Conservation (phyloP, 2,113 vertebrate species). For the Myrmecobius fasciatus region DNA sequence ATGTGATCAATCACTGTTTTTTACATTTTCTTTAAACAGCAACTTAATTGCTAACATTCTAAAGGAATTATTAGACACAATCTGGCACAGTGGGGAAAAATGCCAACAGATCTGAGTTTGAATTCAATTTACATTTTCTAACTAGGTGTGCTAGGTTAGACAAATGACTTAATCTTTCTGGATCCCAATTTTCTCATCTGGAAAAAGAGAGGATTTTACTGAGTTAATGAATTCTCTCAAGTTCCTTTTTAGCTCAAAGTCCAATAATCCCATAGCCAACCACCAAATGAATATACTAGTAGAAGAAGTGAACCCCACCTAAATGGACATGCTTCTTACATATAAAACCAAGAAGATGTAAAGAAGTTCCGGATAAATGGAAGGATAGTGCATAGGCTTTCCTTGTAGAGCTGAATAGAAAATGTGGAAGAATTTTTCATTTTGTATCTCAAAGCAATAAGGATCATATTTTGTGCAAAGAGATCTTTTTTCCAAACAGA, state of each 20-base stretch:
- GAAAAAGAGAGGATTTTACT: not conserved
- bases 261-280: not conserved
- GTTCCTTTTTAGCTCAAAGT: not conserved
- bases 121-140: not conserved
- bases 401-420: not conserved
- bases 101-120: not conserved
- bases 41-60: not conserved
- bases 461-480: not conserved
- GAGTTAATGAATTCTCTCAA: not conserved
- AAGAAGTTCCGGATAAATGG: not conserved
- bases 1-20: not conserved
- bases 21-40: not conserved
- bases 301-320: not conserved
- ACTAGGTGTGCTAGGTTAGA: not conserved
- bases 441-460: not conserved
- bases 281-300: not conserved
- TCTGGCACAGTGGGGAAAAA: not conserved
- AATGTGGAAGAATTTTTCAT: not conserved
- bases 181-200: not conserved
- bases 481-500: not conserved
- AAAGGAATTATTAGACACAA: not conserved
- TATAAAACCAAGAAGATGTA: not conserved
- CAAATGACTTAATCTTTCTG: not conserved
- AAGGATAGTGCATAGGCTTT: not conserved
- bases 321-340: not conserved